Percentiles rank a stretch among this genome's conserved stretches.
These are phyloP conservation scores for Trachymyrmex cornetzi DNA, from an alignment of 1,140 invertebrate species.

Conservation along the genomic window DNA sequence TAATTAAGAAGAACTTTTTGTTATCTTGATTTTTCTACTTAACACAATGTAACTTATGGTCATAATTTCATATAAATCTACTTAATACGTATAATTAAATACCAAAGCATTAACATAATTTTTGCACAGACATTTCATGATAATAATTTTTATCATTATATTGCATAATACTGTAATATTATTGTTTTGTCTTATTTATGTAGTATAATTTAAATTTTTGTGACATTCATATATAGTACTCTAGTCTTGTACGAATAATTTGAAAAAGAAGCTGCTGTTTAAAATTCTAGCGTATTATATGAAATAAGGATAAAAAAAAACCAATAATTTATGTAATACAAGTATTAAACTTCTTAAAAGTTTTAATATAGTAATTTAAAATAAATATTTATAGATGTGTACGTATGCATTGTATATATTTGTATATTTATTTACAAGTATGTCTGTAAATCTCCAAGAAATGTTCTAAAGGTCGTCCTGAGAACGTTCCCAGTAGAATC, in stretches of 20 bases:
- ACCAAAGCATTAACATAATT: slow-evolving; percentile 7
- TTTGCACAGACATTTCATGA: background rate
- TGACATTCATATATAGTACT: too few relatives aligned
- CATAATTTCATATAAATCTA: background rate
- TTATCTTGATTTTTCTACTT: background rate
- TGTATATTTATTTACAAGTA: too few relatives aligned
- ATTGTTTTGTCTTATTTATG: background rate
- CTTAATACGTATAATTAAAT: background rate
- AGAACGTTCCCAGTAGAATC: too few relatives aligned
- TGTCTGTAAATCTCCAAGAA: too few relatives aligned
- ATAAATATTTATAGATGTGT: background rate
- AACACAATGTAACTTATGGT: background rate
- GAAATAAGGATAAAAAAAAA: background rate
- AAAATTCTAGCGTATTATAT: background rate
- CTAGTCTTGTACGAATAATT: background rate
- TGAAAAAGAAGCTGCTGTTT: background rate
- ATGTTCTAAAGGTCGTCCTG: too few relatives aligned
- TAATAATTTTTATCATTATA: background rate
- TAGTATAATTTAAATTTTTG: background rate
- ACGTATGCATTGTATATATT: too few relatives aligned
- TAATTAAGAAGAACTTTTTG: slow-evolving; percentile 10
- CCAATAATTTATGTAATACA: background rate
- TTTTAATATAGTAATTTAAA: background rate
- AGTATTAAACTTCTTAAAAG: background rate
- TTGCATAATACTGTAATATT: background rate